Evolutionary conservation across 1,140 invertebrate species (phyloP).

Genomic region (Drosophila insularis): DNA sequence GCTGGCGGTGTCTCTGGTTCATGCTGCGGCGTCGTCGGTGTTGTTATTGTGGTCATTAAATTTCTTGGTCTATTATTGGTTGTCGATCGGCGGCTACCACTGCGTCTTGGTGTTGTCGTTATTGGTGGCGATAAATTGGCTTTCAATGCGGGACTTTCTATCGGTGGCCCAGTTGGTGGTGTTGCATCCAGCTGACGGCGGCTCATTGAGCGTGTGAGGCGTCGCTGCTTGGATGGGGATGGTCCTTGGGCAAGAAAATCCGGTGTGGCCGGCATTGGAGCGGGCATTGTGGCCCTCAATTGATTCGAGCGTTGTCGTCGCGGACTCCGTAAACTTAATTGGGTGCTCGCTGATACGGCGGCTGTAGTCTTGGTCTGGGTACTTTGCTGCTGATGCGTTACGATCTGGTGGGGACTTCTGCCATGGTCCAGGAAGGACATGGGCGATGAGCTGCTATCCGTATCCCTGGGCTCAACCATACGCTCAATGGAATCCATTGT

Average conservation of each 20-base stretch:
- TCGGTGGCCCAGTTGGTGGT: neutral
- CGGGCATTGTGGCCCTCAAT: slow-evolving; percentile 59
- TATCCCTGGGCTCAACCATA: slow-evolving; percentile 38
- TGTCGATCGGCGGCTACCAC: slow-evolving; percentile 8
- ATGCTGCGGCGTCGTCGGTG: neutral
- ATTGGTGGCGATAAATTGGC: slow-evolving; percentile 6
- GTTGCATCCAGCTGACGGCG: slow-evolving; percentile 32
- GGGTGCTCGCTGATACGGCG: neutral
- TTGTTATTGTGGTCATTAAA: neutral
- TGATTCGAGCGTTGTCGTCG: slow-evolving; percentile 74
- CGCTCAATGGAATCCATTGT: slow-evolving; percentile 61
- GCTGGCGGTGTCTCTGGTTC: neutral
- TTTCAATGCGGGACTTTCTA: slow-evolving; percentile 22
- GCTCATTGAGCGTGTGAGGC: slow-evolving; percentile 53
- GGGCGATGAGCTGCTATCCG: slow-evolving; percentile 13
- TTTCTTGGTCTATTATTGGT: slow-evolving; percentile 8
- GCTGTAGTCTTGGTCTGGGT: neutral
- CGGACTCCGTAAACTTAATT: slow-evolving; percentile 83
- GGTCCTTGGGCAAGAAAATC: neutral
- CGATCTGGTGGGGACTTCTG: neutral
- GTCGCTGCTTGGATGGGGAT: slow-evolving; percentile 37
- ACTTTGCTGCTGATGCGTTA: neutral
- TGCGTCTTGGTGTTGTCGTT: neutral
- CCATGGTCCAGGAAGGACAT: neutral
- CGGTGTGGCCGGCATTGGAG: slow-evolving; percentile 22